phyloP scores from a whole-genome alignment of 64 coral and sea anemone species.

The Platygyra sinensis region DNA sequence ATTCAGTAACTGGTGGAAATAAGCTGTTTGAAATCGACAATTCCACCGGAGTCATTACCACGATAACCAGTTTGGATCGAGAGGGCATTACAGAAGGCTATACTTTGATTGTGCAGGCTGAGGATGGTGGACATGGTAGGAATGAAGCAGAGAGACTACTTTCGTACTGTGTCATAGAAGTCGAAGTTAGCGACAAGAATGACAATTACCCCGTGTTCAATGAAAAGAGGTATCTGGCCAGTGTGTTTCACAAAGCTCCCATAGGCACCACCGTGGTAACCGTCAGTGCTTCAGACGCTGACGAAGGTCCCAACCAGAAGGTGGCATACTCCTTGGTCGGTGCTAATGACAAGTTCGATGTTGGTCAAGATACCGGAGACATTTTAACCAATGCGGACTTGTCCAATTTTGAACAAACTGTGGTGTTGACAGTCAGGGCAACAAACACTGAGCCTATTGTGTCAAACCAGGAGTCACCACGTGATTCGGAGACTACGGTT shows the following conservation, averaged over 20 bases:
- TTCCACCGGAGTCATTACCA: conserved; percentile 64
- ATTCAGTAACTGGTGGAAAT: conserved; percentile 24
- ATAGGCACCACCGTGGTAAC: conserved; percentile 15
- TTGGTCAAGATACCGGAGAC: neutral
- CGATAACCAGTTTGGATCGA: conserved; percentile 54
- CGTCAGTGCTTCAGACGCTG: conserved; percentile 36
- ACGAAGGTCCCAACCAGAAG: neutral
- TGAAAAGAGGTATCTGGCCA: conserved; percentile 48
- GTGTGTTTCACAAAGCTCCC: conserved; percentile 4
- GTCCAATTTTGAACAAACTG: neutral
- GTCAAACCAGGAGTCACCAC: neutral
- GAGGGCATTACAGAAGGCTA: conserved; percentile 21
- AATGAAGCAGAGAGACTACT: conserved; percentile 50
- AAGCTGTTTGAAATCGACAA: conserved; percentile 60
- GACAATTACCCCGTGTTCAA: conserved; percentile 76
- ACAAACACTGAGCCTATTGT: conserved; percentile 33
- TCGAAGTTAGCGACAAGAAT: conserved; percentile 64
- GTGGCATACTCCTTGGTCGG: conserved; percentile 30
- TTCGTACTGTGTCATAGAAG: conserved; percentile 50
- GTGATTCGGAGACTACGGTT: conserved; percentile 32
- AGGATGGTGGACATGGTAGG: conserved; percentile 66
- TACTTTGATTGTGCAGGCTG: conserved; percentile 51
- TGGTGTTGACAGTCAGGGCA: conserved; percentile 11
- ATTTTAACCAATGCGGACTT: conserved; percentile 36
- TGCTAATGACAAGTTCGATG: conserved; percentile 41